Evolutionary conservation across 2,888 invertebrate species (phyloP), one percentile per base, ranked within the genome.

Genomic region (Yponomeuta cagnagella): DNA sequence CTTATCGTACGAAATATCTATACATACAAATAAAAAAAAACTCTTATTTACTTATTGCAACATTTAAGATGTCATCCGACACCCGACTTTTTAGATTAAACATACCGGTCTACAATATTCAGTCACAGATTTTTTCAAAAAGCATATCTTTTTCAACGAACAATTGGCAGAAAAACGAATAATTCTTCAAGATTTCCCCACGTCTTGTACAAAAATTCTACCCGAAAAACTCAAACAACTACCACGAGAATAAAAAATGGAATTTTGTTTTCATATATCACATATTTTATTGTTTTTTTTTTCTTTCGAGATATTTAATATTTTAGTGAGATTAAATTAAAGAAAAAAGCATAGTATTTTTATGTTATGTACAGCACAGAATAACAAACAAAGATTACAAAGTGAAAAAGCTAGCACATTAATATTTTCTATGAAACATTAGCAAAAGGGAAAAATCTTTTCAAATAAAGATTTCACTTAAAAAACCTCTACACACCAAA

Each of bases 221-320:
- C 68, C 23, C 43, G 9, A 43, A 63, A n/a, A 70, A 70, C 33
- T 23, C 58, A 68, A 68, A 23, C 23, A 33, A 66, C 52, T 65
- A 64, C 48, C 15, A 33, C 58, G 2, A 58, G 23, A 63, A 37
- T 31, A 70, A 70, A 79, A 89, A 89, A 90, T 89, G 89, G 90
- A 89, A 90, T 88, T 79, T 81, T 81, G 80, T 77, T 76, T 80
- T 82, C 83, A 76, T 89, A 90, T 90, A 90, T 90, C 90, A 90
- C 90, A 90, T 83, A 79, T 79, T 79, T 76, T 75, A 74, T 74
- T 43, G 43, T 37, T 58, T 48, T 67, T 66, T 67, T 52, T 68
- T 48, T 58, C 15, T 76, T 76, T 75, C 74, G 74, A 76, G 72
- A 72, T 74, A 58, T 58, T 15, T 58, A 43, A 58, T 58, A 58